These are phyloP conservation scores for Mycetomoellerius zeteki DNA, from an alignment of 1,140 invertebrate genomes.

Conservation along the genomic window DNA sequence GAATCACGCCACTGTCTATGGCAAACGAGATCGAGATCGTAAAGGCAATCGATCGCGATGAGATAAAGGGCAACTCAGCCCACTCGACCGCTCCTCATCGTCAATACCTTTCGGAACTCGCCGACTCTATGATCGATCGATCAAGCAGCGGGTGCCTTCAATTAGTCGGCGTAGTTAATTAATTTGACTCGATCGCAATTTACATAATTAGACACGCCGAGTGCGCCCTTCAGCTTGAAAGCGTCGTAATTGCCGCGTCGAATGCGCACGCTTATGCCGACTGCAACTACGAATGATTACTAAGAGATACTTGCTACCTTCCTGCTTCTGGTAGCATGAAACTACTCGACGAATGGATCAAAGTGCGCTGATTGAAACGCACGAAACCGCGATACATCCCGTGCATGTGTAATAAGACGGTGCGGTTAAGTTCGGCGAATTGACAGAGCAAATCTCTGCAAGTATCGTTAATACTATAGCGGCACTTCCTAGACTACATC, in stretches of 20 bases:
- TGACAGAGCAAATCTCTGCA: slow-evolving; percentile 13
- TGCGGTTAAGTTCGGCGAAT: slow-evolving; percentile 33
- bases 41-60: slow-evolving; percentile 7
- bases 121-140: slow-evolving; percentile 66
- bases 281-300: slow-evolving; percentile 42
- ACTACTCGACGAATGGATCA: slow-evolving; percentile 29
- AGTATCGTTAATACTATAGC: slow-evolving; percentile 30
- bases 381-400: neutral
- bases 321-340: slow-evolving; percentile 26
- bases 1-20: neutral
- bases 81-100: neutral
- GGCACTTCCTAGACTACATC: neutral
- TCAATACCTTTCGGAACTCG: slow-evolving; percentile 22
- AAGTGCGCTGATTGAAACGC: slow-evolving; percentile 45
- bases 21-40: slow-evolving; percentile 13
- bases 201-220: slow-evolving; percentile 69
- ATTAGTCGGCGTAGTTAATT: slow-evolving; percentile 70
- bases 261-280: slow-evolving; percentile 39
- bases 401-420: slow-evolving; percentile 21
- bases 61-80: slow-evolving; percentile 24
- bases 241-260: slow-evolving; percentile 52
- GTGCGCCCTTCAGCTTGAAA: slow-evolving; percentile 28
- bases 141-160: slow-evolving; percentile 67
- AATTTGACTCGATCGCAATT: slow-evolving; percentile 71
- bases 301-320: slow-evolving; percentile 31